These are phyloP conservation scores for Drosophila eugracilis DNA, from an alignment of 1,140 invertebrate species.

Conservation along the genomic window DNA sequence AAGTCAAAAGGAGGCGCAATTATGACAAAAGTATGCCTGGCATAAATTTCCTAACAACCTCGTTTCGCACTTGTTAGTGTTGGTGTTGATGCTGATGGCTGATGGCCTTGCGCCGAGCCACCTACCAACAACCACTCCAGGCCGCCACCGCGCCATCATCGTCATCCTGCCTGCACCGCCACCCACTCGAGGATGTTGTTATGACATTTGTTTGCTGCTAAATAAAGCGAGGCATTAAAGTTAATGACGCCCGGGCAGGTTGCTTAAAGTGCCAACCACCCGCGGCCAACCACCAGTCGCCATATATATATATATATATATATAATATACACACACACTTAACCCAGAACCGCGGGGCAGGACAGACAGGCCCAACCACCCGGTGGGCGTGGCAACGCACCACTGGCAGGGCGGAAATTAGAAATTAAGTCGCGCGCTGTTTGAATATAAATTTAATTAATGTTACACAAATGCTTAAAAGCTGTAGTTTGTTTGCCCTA, in stretches of 20 bases:
- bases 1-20: slow-evolving; percentile 76
- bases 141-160: neutral
- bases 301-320: slow-evolving; percentile 19
- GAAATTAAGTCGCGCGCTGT: slow-evolving; percentile 83
- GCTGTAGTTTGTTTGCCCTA: slow-evolving; percentile 75
- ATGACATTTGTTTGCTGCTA: slow-evolving; percentile 82
- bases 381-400: slow-evolving; percentile 21
- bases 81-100: slow-evolving; percentile 45
- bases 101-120: slow-evolving; percentile 27
- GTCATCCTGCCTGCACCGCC: neutral
- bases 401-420: slow-evolving; percentile 74
- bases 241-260: slow-evolving; percentile 81
- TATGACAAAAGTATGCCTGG: slow-evolving; percentile 81
- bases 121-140: neutral
- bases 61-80: slow-evolving; percentile 71
- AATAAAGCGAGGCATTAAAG: slow-evolving; percentile 81
- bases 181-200: slow-evolving; percentile 60
- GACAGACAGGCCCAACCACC: slow-evolving; percentile 19
- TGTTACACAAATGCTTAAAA: slow-evolving; percentile 83
- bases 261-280: slow-evolving; percentile 80
- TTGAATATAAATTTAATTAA: slow-evolving; percentile 84
- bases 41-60: slow-evolving; percentile 76
- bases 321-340: slow-evolving; percentile 26
- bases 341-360: slow-evolving; percentile 43
- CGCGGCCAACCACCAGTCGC: slow-evolving; percentile 39